Percentiles rank a stretch among this genome's conserved stretches.
phyloP scores from a whole-genome alignment of 37 sponge, comb jelly and placozoan genomes.

The Haliclona indistincta region DNA sequence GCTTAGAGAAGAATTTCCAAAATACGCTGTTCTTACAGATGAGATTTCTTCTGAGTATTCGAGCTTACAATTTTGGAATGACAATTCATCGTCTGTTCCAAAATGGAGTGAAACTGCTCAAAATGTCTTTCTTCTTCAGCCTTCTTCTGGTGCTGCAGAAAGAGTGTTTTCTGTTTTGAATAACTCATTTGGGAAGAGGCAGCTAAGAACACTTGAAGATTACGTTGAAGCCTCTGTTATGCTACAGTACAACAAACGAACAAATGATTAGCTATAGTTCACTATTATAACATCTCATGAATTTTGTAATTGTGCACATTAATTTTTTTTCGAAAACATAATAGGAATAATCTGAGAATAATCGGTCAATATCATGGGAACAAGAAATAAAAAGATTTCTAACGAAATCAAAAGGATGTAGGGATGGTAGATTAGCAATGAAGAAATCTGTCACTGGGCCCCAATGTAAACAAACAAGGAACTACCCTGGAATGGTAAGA shows the following conservation, averaged over 20 bases:
- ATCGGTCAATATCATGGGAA: too few relatives aligned
- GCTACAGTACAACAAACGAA: slow-evolving; percentile 12
- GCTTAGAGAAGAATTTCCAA: slow-evolving; percentile 16
- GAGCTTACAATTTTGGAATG: slow-evolving; percentile 11
- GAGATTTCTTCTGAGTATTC: not conserved
- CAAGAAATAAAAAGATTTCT: too few relatives aligned
- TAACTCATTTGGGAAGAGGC: slow-evolving; percentile 7
- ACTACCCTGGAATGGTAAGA: too few relatives aligned
- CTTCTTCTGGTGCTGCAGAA: slow-evolving; percentile 30
- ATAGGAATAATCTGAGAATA: too few relatives aligned
- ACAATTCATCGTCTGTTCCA: slow-evolving; percentile 4
- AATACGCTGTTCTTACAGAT: slow-evolving; percentile 10
- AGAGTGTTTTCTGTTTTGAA: slow-evolving; percentile 45
- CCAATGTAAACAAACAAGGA: too few relatives aligned
- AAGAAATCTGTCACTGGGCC: too few relatives aligned
- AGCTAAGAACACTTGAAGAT: slow-evolving; percentile 6
- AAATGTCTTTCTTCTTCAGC: slow-evolving; percentile 9
- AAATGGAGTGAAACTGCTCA: slow-evolving; percentile 1
- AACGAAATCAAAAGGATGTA: too few relatives aligned
- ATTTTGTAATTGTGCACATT: slow-evolving; percentile 23
- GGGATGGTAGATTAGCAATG: too few relatives aligned
- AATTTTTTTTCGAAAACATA: slow-evolving; percentile 12
- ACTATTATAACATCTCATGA: too few relatives aligned
- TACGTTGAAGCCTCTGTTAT: slow-evolving; percentile 24
- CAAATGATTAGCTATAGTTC: not conserved